Percentiles rank a stretch among this genome's conserved stretches.
Evolutionary conservation across 1,140 invertebrate species (phyloP).

Genomic region (Venustaconcha ellipsiformis): DNA sequence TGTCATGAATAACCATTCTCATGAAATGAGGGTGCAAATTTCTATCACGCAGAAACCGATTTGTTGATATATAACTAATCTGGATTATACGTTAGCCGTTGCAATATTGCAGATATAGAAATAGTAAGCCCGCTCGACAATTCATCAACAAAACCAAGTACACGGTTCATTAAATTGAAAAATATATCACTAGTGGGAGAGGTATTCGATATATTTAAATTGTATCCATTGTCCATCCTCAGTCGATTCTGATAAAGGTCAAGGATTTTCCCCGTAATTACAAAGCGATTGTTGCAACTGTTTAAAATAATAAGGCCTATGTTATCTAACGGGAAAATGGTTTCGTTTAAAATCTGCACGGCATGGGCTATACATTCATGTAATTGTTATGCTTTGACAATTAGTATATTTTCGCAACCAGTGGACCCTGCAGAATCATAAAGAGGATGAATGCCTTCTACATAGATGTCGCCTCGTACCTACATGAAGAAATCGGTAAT

Average conservation of each 20-base stretch:
- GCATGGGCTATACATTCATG: too few species aligned
- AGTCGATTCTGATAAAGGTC: constrained; percentile 9
- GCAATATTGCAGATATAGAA: constrained; percentile 18
- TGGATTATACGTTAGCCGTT: constrained; percentile 62
- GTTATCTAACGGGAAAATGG: too few species aligned
- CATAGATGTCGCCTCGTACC: too few species aligned
- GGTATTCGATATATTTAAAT: constrained; percentile 41
- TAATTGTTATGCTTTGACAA: too few species aligned
- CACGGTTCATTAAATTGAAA: background rate
- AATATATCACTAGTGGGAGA: too few species aligned
- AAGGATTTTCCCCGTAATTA: constrained; percentile 21
- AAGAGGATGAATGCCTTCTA: too few species aligned
- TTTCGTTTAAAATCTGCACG: too few species aligned
- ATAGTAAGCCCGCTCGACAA: constrained; percentile 23
- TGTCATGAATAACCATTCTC: constrained; percentile 83
- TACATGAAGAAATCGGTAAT: too few species aligned
- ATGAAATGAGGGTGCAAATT: constrained; percentile 81
- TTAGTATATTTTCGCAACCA: too few species aligned
- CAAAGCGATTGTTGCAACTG: constrained; percentile 15
- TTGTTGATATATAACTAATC: constrained; percentile 83
- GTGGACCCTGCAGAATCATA: too few species aligned
- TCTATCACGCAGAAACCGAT: constrained; percentile 79
- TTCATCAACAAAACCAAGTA: constrained; percentile 31
- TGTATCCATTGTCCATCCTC: background rate
- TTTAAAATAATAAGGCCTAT: constrained; percentile 22